These are phyloP conservation scores for Clunio marinus DNA, from an alignment of 2,888 invertebrate species.

Conservation along the genomic window DNA sequence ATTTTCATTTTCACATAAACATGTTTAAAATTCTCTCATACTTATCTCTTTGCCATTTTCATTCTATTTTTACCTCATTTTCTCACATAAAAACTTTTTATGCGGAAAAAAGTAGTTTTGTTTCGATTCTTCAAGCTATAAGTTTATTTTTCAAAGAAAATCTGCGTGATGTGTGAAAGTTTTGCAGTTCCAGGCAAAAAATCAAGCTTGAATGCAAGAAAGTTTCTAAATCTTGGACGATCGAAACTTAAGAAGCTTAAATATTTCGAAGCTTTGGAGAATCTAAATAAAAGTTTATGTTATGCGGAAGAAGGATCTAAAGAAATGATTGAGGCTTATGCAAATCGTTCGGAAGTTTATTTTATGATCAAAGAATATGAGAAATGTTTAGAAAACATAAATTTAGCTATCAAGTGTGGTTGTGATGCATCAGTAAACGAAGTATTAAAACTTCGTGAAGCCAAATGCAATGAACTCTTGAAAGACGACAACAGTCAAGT, in stretches of 20 bases:
- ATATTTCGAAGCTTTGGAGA: background rate
- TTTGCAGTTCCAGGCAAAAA: background rate
- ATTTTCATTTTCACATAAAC: too few relatives aligned
- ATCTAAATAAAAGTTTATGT: background rate
- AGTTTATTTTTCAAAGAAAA: too few relatives aligned
- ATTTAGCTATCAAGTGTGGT: background rate
- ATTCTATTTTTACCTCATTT: constrained; percentile 15
- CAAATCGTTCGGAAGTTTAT: background rate
- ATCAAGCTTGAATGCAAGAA: background rate
- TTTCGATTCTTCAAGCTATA: background rate
- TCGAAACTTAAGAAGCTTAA: background rate
- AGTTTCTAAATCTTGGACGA: background rate
- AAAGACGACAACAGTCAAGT: too few relatives aligned
- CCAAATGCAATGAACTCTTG: background rate
- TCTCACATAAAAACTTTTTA: background rate
- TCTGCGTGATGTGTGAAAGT: background rate
- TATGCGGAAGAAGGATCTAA: background rate
- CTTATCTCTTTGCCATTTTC: constrained; percentile 13
- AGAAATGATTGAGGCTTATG: background rate
- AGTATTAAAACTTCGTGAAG: too few relatives aligned
- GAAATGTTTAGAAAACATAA: background rate
- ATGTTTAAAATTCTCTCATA: constrained; percentile 24
- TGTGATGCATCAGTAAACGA: too few relatives aligned
- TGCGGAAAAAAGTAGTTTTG: background rate
- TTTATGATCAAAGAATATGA: background rate